phyloP scores from a whole-genome alignment of 2,797 vertebrate species.

The Geotrypetes seraphini region DNA sequence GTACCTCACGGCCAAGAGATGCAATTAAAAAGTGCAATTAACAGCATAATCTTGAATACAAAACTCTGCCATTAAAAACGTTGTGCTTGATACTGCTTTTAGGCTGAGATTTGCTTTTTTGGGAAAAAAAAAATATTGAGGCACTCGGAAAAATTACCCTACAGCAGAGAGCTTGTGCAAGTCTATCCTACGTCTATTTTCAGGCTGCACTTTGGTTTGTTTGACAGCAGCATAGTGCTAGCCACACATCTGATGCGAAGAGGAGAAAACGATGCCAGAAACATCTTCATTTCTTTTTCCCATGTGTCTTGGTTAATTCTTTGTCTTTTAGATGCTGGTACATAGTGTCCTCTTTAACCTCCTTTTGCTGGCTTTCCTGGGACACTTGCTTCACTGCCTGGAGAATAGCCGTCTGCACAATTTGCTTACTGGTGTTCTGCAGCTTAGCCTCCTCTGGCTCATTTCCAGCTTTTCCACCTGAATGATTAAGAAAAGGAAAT shows the following conservation, averaged over 20 bases:
- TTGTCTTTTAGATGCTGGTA: constrained; percentile 25
- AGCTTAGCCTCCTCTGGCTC: constrained; percentile 56
- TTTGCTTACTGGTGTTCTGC: constrained; percentile 58
- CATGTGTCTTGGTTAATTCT: constrained; percentile 42
- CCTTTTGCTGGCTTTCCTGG: constrained; percentile 40
- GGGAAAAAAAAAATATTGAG: constrained; percentile 20
- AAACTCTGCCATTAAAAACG: constrained; percentile 2
- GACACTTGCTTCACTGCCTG: constrained; percentile 57
- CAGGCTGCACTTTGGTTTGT: constrained; percentile 39
- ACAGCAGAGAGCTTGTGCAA: constrained; percentile 21
- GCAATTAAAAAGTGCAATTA: not conserved
- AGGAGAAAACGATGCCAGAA: constrained; percentile 22
- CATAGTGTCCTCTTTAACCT: constrained; percentile 4
- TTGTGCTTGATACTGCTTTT: constrained; percentile 26
- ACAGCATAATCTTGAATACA: constrained; percentile 5
- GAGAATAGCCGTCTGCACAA: constrained; percentile 57
- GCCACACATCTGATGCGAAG: constrained; percentile 29
- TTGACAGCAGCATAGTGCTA: constrained; percentile 29
- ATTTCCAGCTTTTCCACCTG: constrained; percentile 50
- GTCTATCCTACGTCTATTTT: constrained; percentile 26
- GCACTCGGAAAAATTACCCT: constrained; percentile 23
- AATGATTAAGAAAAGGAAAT: not conserved
- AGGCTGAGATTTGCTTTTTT: constrained; percentile 6
- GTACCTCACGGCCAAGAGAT: too few relatives aligned
- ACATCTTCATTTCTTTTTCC: constrained; percentile 44